Base-by-base conservation (phyloP, 2,797 vertebrate species). In the Sarcophilus harrisii region DNA sequence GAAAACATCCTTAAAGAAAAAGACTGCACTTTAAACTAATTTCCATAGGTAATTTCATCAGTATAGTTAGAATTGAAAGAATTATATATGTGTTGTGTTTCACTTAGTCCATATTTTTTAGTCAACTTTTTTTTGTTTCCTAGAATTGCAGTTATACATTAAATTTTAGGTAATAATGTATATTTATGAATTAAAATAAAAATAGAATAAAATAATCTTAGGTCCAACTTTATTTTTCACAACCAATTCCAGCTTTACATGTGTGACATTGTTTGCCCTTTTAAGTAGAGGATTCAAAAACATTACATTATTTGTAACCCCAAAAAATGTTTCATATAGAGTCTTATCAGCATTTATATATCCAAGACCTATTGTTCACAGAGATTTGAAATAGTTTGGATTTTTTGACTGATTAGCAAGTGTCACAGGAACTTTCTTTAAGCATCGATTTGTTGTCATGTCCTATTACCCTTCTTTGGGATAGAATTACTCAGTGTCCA, bases 111-210 rank as follows among this genome's bases (percentile, higher is more conserved):
- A 73, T 6, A 18, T 14, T 38, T 21, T 81, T 45, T 24, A 45
- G 5, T 1, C 0, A 10, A 6, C 6, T 21, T 9, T 45, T 81
- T 66, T 81, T 81, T 38, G 14, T 66, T 16, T 21, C 8, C 5
- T 10, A 45, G 18, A 45, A 38, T n/a, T 93, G 8, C 1, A 52
- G 93, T 93, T 95, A 91, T 45, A 10, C 11, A 62, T 81, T 92
- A 62, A 96, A 92, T n/a, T n/a, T 11, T 18, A 18, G 18, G 32
- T 62, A 66, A 66, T n/a, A 16, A 18, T 92, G 5, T 4, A 0
- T 93, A 32, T 91, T 92, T 96, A 92, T 57, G 18, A 38, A 81
- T 81, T 94, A 90, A 97, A 93, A 90, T 60, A 73, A 58, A 21
- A 94, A 32, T 0, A 57, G 28, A 32, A 93, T 55, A 54, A 92